Percentiles rank a stretch among this genome's conserved stretches.
Conservation (phyloP, 2,888 invertebrate species). For the Thyatira batis region DNA sequence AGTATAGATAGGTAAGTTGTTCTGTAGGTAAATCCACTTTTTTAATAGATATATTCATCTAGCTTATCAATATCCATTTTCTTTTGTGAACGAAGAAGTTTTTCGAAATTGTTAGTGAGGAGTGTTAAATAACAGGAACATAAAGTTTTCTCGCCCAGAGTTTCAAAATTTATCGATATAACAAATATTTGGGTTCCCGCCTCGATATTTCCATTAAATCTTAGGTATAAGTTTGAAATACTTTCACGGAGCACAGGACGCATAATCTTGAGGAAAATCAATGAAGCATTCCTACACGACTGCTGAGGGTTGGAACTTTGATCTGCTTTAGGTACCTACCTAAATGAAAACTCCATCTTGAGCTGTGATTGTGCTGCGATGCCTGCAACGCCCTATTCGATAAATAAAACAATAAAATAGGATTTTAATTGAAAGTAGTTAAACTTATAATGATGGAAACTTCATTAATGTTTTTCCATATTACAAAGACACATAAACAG, state of each 20-base stretch:
- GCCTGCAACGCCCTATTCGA: not conserved
- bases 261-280: constrained; percentile 63
- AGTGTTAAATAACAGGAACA: not conserved
- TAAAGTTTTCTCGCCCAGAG: not conserved
- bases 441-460: no score
- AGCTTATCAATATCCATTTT: no score
- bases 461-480: no score
- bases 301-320: constrained; percentile 52
- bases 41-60: no score
- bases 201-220: constrained; percentile 65
- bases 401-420: not conserved
- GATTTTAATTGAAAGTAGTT: no score
- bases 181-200: constrained; percentile 50
- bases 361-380: constrained; percentile 40
- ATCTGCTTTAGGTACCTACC: no score
- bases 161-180: not conserved
- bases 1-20: no score
- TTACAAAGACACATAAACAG: no score
- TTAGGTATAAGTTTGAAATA: constrained; percentile 64
- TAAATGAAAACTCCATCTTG: constrained; percentile 50
- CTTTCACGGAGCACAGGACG: constrained; percentile 61
- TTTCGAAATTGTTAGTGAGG: not conserved
- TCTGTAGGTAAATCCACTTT: no score
- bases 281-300: constrained; percentile 67
- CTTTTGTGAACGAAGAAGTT: no score